Conservation (phyloP, 2,888 invertebrate genomes). For the Drosophila pseudotalamancana region DNA sequence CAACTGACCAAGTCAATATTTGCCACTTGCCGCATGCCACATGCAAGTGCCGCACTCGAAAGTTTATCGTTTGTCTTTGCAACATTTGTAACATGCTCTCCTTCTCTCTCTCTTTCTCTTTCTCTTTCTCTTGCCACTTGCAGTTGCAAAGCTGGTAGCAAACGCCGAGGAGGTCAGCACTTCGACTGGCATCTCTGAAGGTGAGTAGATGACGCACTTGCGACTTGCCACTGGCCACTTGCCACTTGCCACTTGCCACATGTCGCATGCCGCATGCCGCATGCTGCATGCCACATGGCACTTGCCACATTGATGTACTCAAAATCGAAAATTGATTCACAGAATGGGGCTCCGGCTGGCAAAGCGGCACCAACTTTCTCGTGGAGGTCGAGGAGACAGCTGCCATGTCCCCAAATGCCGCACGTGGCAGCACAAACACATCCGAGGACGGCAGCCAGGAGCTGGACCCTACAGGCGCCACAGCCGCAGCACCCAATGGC, state of each 20-base stretch:
- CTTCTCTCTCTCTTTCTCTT: neutral
- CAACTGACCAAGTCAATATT: conserved; percentile 30
- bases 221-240: conserved; percentile 11
- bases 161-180: conserved; percentile 73
- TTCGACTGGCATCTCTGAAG: conserved; percentile 81
- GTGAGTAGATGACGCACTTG: conserved; percentile 53
- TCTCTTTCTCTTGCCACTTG: conserved; percentile 31
- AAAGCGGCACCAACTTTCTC: conserved; percentile 83
- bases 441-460: conserved; percentile 73
- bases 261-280: conserved; percentile 18
- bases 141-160: conserved; percentile 81
- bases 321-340: conserved; percentile 18
- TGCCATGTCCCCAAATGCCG: conserved; percentile 55
- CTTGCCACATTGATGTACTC: conserved; percentile 28
- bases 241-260: conserved; percentile 8
- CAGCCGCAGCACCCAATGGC: conserved; percentile 52
- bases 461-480: conserved; percentile 53
- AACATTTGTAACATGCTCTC: neutral
- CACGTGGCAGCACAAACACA: conserved; percentile 49
- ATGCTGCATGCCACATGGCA: conserved; percentile 18
- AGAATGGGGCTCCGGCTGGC: conserved; percentile 84
- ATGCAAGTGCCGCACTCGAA: conserved; percentile 22
- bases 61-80: conserved; percentile 29
- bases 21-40: conserved; percentile 31
- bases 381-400: conserved; percentile 84